A percentile compares a stretch with the other conserved stretches of the same genome.
These are phyloP conservation scores for Pedetes capensis DNA, from an alignment of 2,113 vertebrate genomes.

Conservation along the genomic window DNA sequence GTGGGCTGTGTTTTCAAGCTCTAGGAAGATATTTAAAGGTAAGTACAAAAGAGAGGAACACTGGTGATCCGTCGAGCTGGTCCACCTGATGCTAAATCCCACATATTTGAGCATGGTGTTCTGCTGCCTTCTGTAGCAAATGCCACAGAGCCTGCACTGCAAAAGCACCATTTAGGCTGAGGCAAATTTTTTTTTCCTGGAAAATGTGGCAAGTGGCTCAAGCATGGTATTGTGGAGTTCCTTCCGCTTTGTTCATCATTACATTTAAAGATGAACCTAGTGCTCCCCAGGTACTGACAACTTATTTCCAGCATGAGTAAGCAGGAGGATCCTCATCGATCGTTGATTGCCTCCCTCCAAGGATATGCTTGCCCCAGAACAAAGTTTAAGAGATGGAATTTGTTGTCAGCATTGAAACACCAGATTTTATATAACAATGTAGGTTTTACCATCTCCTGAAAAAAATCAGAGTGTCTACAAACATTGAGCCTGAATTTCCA, in stretches of 20 bases:
- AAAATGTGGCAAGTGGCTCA: not conserved
- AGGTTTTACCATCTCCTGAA: not conserved
- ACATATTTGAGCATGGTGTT: not conserved
- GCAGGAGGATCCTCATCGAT: not conserved
- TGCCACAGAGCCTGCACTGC: no score
- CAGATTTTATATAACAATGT: not conserved
- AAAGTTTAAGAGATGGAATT: not conserved
- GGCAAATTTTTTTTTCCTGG: not conserved
- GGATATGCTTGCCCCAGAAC: not conserved
- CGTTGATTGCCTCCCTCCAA: not conserved
- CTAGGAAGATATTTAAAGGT: not conserved
- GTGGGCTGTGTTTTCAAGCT: not conserved
- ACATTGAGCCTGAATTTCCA: not conserved
- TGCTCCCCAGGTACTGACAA: not conserved
- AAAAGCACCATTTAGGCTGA: not conserved
- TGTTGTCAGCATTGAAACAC: not conserved
- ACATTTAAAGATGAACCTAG: not conserved
- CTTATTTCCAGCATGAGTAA: not conserved
- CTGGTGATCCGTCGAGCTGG: not conserved
- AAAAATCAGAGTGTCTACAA: not conserved
- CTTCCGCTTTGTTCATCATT: not conserved
- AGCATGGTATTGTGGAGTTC: not conserved
- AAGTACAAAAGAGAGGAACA: not conserved
- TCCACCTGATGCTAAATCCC: not conserved
- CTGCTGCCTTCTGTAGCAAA: not conserved